These are phyloP conservation scores for Crotalus horridus DNA, from an alignment of 2,113 vertebrate genomes.

Conservation along the genomic window DNA sequence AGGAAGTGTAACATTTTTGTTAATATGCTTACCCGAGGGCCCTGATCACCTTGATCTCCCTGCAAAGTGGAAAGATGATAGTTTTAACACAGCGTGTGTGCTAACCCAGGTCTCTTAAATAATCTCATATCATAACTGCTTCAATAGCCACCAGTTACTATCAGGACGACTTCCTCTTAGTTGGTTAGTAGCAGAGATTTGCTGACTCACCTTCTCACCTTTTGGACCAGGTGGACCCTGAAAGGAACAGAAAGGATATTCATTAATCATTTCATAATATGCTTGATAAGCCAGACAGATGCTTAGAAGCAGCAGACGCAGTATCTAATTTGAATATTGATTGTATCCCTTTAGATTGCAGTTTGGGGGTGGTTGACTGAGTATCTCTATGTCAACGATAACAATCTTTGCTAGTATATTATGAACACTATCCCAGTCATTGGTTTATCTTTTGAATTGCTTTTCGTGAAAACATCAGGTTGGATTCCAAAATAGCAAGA, in stretches of 20 bases:
- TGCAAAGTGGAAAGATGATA: slow-evolving; percentile 76
- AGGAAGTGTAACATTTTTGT: slow-evolving; percentile 68
- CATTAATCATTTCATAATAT: slow-evolving; percentile 5
- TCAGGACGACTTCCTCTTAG: slow-evolving; percentile 48
- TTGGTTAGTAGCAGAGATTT: slow-evolving; percentile 15
- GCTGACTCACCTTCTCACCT: slow-evolving; percentile 94
- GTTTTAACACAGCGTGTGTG: slow-evolving; percentile 68
- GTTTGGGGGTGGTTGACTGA: too few relatives aligned
- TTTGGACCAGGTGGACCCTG: slow-evolving; percentile 90
- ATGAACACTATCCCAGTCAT: not conserved
- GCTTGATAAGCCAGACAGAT: not conserved
- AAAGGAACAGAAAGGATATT: slow-evolving; percentile 52
- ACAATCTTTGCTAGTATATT: not conserved
- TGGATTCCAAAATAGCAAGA: not conserved
- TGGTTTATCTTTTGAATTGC: not conserved
- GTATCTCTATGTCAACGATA: not conserved
- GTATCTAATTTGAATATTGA: not conserved
- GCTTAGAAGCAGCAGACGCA: not conserved
- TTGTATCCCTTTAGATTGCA: not conserved
- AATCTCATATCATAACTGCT: slow-evolving; percentile 55
- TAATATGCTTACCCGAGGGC: slow-evolving; percentile 93
- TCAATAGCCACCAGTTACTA: slow-evolving; percentile 57
- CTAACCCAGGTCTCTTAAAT: slow-evolving; percentile 64
- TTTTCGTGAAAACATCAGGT: not conserved
- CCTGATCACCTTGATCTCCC: slow-evolving; percentile 99